These are phyloP conservation scores for Acronicta psi DNA, from an alignment of 2,888 invertebrate genomes.

Conservation along the genomic window DNA sequence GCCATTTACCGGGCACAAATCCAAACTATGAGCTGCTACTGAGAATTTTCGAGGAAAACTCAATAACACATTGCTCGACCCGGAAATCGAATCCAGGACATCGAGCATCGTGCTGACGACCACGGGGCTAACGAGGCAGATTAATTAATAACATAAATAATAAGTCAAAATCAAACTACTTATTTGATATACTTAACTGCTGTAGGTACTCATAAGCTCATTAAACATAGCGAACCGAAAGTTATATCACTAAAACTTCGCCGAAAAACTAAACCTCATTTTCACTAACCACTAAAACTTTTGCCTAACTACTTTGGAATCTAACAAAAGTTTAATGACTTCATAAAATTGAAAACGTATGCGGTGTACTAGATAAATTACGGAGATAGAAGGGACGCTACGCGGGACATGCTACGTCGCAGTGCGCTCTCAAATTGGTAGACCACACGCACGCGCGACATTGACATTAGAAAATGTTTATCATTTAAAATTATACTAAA, in stretches of 20 bases:
- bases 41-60: no score
- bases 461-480: conserved; percentile 46
- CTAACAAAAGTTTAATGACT: conserved; percentile 56
- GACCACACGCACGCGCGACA: conserved; percentile 78
- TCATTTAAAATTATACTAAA: conserved; percentile 48
- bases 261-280: conserved; percentile 3
- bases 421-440: conserved; percentile 78
- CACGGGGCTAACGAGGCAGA: no score
- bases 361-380: conserved; percentile 67
- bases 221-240: conserved; percentile 2
- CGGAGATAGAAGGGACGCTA: conserved; percentile 58
- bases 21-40: no score
- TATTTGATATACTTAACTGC: not conserved
- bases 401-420: conserved; percentile 69
- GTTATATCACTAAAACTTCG: not conserved
- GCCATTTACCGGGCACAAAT: no score
- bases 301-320: not conserved
- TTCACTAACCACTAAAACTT: conserved; percentile 29
- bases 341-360: conserved; percentile 60
- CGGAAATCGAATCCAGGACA: no score
- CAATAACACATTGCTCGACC: no score
- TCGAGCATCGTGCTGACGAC: no score
- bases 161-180: not conserved
- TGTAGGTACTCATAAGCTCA: conserved; percentile 8
- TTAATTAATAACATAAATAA: no score